Base-by-base conservation (phyloP, 2,797 vertebrate species). In the Anableps anableps region DNA sequence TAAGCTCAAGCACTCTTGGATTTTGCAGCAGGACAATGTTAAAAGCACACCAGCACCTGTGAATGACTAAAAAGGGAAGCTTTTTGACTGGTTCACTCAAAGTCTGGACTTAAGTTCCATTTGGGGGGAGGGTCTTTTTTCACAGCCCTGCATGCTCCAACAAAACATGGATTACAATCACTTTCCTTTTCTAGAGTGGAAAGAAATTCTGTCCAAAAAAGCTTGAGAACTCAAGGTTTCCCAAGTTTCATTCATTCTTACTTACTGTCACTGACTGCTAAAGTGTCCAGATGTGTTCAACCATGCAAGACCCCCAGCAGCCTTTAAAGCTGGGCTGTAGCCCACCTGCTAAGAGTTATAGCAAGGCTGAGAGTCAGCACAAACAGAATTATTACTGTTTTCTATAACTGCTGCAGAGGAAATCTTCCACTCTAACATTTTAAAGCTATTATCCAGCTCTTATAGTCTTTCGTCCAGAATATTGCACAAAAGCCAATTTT, bases 111-210 rank as follows among this genome's bases (percentile, higher is more conserved):
- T 62, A 62, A 62, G 21, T 34, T 31, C 31, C 31, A 64, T 19
- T 48, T 14, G n/a, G n/a, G n/a, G n/a, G 51, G 21, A 26, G 51
- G 51, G 51, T 26, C 8, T 68, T 68, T 41, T 21, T 41, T 41
- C 64, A 38, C 34, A 45, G 75, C 70, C 70, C 47, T 78, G 70
- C 85, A 83, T 66, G 76, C 71, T 80, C 89, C 83, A 72, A 86
- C 84, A 73, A 92, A 86, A 92, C 92, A 94, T 58, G 2, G 81
- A 86, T 93, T 91, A 85, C 75, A 85, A 71, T 0, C 62, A 86
- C 86, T 92, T 95, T 48, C 92, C 91, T 93, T 95, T 95, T 95
- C 91, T 94, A 93, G 88, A 93, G 90, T 95, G 95, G 95, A 96
- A 96, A 96, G 86, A 94, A 78, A 88, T 88, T 82, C 92, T 88